phyloP scores from a whole-genome alignment of 2,888 invertebrate genomes.

The Idaea biselata region DNA sequence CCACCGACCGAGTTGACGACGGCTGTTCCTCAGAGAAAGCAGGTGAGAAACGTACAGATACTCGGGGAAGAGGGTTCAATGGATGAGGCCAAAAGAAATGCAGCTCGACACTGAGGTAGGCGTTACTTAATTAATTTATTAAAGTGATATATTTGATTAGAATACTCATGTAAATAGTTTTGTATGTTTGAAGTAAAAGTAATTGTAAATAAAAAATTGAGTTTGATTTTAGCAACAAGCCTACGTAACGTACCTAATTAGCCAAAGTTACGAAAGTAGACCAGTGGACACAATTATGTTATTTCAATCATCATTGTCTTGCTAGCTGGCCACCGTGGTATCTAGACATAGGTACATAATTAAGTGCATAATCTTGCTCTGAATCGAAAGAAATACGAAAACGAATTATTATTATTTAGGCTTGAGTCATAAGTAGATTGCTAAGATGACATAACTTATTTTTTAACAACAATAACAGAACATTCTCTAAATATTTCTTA shows the following conservation, averaged over 20 bases:
- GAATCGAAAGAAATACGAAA: background rate
- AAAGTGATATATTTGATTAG: conserved; percentile 37
- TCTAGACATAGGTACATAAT: background rate
- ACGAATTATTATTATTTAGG: background rate
- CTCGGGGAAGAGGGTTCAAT: conserved; percentile 82
- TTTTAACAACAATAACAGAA: background rate
- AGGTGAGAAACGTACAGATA: conserved; percentile 86
- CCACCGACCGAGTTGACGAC: conserved; percentile 71
- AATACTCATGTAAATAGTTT: conserved; percentile 69
- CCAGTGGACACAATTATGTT: background rate
- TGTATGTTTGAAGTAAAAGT: conserved; percentile 46
- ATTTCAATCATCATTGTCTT: background rate
- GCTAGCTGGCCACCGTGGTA: background rate
- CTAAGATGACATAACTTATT: background rate
- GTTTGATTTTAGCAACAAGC: background rate
- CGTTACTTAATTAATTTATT: conserved; percentile 41
- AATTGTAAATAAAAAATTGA: background rate
- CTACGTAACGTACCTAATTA: background rate
- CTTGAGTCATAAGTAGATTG: background rate
- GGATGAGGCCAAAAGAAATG: conserved; percentile 54
- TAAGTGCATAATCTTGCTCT: background rate
- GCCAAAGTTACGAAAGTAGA: background rate
- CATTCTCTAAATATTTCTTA: conserved; percentile 3
- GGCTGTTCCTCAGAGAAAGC: conserved; percentile 76
- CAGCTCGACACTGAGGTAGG: conserved; percentile 52